Evolutionary conservation across 2,113 vertebrate genomes (phyloP).

Genomic region (Poeciliopsis prolifica): DNA sequence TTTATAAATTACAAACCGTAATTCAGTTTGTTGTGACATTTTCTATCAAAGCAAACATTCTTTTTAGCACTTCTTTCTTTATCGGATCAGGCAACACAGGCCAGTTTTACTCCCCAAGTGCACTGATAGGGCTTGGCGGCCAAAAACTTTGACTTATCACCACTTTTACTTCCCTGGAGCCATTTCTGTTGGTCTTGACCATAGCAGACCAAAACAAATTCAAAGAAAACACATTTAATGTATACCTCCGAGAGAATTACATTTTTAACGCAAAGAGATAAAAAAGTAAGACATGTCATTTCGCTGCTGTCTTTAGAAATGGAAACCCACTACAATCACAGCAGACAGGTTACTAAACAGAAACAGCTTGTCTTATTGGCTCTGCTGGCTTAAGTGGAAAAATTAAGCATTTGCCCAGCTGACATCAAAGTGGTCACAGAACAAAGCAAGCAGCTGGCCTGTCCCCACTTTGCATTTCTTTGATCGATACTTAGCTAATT

Average conservation of each 20-base stretch:
- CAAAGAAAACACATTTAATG: background rate
- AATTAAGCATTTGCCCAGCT: conserved; percentile 34
- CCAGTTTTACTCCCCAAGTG: no score
- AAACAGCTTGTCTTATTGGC: conserved; percentile 39
- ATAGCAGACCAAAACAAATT: no score
- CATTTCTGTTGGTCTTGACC: background rate
- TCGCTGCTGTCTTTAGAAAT: background rate
- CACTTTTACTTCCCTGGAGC: background rate
- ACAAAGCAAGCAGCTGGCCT: conserved; percentile 64
- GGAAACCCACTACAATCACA: background rate
- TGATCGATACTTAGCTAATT: conserved; percentile 56
- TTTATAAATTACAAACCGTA: no score
- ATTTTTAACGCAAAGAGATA: background rate
- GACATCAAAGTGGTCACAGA: conserved; percentile 67
- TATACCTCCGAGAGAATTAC: background rate
- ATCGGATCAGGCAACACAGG: no score
- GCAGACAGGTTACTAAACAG: conserved; percentile 30
- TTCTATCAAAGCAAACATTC: background rate
- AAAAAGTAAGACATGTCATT: background rate
- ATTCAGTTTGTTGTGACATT: background rate
- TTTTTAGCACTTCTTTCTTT: background rate
- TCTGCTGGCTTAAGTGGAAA: conserved; percentile 47
- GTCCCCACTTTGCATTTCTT: conserved; percentile 57
- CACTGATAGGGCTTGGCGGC: no score
- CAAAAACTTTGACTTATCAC: background rate